phyloP scores from a whole-genome alignment of 1,140 invertebrate genomes.

The Euschistus heros region DNA sequence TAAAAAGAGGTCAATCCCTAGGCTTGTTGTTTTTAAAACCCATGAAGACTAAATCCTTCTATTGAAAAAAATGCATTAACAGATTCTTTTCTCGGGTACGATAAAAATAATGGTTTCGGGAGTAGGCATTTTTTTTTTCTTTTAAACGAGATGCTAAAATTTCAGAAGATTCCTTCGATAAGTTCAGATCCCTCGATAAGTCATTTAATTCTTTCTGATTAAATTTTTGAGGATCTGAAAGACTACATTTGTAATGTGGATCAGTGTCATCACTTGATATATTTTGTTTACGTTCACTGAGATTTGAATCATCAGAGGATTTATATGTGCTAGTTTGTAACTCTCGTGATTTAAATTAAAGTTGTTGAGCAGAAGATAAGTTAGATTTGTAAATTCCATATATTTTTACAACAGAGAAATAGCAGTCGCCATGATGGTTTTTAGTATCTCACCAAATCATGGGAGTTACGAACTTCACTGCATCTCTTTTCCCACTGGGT shows the following conservation, averaged over 20 bases:
- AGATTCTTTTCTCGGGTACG: slow-evolving; percentile 23
- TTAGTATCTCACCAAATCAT: neutral
- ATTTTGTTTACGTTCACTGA: neutral
- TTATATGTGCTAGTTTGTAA: neutral
- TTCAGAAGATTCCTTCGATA: slow-evolving; percentile 25
- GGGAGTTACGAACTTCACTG: too few species aligned
- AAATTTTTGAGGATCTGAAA: slow-evolving; percentile 24
- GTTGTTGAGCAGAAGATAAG: neutral
- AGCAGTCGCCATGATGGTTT: slow-evolving; percentile 15
- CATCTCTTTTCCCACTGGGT: too few species aligned
- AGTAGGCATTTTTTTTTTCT: too few species aligned
- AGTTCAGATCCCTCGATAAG: slow-evolving; percentile 16
- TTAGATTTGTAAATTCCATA: neutral
- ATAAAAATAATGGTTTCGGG: slow-evolving; percentile 22
- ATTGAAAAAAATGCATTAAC: too few species aligned
- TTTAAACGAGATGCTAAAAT: too few species aligned
- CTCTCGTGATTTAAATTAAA: neutral
- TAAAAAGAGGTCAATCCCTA: too few species aligned
- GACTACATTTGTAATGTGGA: slow-evolving; percentile 5
- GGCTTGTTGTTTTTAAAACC: too few species aligned
- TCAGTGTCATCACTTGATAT: slow-evolving; percentile 9
- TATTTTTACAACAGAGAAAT: slow-evolving; percentile 13
- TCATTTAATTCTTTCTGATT: slow-evolving; percentile 25
- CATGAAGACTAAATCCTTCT: too few species aligned
- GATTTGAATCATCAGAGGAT: too few species aligned